These are phyloP conservation scores for Nanger granti DNA, from an alignment of 2,113 vertebrate genomes.

Conservation along the genomic window DNA sequence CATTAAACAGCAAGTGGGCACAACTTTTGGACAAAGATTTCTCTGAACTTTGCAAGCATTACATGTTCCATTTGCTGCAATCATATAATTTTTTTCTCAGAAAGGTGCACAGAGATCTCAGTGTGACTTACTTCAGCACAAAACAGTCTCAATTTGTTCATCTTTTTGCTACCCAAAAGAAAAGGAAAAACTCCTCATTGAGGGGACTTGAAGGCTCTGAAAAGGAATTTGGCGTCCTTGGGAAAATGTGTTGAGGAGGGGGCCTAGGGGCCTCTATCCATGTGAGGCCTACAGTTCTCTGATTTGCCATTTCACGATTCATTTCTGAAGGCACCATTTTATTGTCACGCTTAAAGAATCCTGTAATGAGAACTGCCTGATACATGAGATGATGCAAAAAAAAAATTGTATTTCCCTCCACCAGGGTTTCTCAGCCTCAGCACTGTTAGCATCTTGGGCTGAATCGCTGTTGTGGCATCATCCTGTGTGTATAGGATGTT, in stretches of 20 bases:
- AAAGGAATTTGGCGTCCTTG: neutral
- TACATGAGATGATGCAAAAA: neutral
- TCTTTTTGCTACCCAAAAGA: neutral
- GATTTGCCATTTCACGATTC: conserved; percentile 4
- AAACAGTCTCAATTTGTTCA: neutral
- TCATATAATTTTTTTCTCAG: neutral
- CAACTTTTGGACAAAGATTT: conserved; percentile 15
- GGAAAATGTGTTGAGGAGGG: neutral
- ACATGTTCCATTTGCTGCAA: conserved; percentile 32
- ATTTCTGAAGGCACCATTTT: conserved; percentile 32
- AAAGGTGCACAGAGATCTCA: conserved; percentile 25
- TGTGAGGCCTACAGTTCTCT: neutral
- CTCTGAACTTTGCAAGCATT: conserved; percentile 32
- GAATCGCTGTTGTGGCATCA: neutral
- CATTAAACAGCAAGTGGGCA: conserved; percentile 4
- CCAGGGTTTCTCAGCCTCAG: neutral
- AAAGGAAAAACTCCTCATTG: neutral
- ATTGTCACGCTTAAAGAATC: neutral
- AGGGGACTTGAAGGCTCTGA: neutral
- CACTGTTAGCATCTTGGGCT: neutral
- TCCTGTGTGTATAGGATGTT: too few species aligned
- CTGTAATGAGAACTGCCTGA: neutral
- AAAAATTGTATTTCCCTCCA: neutral
- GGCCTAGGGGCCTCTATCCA: fast-evolving
- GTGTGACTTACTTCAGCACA: neutral